Conservation (phyloP, 2,888 invertebrate genomes). For the Tenthredo amoena region DNA sequence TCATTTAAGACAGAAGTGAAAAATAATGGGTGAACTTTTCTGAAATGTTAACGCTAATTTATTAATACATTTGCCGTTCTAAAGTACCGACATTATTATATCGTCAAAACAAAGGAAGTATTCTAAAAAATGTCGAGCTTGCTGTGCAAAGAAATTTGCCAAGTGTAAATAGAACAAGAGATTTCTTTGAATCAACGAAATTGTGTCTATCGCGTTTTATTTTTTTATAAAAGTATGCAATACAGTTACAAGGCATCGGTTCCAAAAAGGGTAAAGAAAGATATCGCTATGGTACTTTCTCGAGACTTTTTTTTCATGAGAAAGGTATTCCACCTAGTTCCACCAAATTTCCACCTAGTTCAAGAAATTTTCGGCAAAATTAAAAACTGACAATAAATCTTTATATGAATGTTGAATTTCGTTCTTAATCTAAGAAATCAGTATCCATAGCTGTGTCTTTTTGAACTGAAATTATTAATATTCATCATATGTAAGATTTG, state of each 20-base stretch:
- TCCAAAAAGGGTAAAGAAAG: background rate
- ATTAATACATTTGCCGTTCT: background rate
- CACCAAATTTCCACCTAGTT: too few relatives aligned
- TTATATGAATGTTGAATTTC: background rate
- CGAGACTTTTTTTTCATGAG: background rate
- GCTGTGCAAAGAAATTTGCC: background rate
- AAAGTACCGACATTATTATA: background rate
- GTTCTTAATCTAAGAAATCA: background rate
- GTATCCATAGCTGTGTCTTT: background rate
- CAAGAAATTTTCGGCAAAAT: too few relatives aligned
- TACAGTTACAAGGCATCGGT: background rate
- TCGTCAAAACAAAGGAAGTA: too few relatives aligned
- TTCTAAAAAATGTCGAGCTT: background rate
- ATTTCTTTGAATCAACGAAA: background rate
- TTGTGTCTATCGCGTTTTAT: background rate
- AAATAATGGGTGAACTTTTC: background rate
- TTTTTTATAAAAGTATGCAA: background rate
- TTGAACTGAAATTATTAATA: background rate
- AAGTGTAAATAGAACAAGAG: background rate
- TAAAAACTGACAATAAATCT: background rate
- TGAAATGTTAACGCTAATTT: background rate
- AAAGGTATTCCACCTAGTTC: too few relatives aligned
- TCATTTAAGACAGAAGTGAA: background rate
- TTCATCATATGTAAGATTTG: background rate
- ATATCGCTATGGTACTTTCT: background rate